Evolutionary conservation across 1,140 invertebrate species (phyloP), one percentile per base, ranked within the genome.

Genomic region (Diploscapter pachys): DNA sequence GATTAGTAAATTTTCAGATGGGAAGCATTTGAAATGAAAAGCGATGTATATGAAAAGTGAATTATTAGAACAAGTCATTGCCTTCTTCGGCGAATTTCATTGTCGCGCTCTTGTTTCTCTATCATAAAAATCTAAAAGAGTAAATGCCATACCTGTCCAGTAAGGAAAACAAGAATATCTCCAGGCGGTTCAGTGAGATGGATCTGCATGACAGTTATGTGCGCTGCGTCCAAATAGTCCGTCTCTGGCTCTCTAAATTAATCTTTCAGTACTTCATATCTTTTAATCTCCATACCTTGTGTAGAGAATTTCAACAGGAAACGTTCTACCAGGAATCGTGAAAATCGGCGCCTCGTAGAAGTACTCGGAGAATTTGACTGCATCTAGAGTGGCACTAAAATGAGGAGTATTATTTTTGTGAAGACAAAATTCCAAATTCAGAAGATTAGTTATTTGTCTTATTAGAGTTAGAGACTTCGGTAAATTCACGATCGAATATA

Each of bases 181-280:
- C 90, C 96, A 0, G 95, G 95, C 8, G 96, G 96, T 87, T 99
- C 96, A 8, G 95, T 91, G 61, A 99, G 87, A 89, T 99, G 96
- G 75, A 99, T 99, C 87, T 99, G 96, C 94, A 99, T 98, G 0
- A 99, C 95, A 0, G 96, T 99, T 52, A 99, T 97, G 3, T 99
- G 87, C 0, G 95, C 94, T 0, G 96, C 96, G 86, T 99, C 96
- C 64, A 99, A 87, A 86, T 99, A 99, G 87, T 99, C 96, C 0
- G 94, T 98, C 86, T 99, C 96, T 0, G 97, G 94, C 84, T 99
- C 96, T 85, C 96, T 31, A 31, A 31, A 31, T 31, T 31, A 31
- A 31, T 31, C 31, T 31, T 31, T 31, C 31, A 31, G 31, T 31
- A 1, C 31, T 31, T 31, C 31, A 31, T 31, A 31, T 31, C 31